Conservation (phyloP, 2,113 vertebrate genomes). For the Caloenas nicobarica region DNA sequence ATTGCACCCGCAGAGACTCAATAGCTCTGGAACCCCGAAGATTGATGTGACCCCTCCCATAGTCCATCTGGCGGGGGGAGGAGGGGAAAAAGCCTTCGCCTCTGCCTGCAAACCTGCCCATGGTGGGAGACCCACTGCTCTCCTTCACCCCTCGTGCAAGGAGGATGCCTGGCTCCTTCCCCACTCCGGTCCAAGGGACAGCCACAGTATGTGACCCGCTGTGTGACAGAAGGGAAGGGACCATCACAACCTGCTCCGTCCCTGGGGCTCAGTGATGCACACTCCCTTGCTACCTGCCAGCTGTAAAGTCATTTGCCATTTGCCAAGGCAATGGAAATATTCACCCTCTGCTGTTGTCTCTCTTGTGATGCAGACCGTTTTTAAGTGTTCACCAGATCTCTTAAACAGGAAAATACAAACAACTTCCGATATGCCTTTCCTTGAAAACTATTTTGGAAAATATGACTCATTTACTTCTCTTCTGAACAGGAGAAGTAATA, state of each 20-base stretch:
- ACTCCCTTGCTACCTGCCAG: not conserved
- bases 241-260: not conserved
- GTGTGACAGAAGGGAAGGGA: not conserved
- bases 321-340: not conserved
- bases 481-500: slow-evolving; percentile 46
- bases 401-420: not conserved
- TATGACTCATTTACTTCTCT: slow-evolving; percentile 24
- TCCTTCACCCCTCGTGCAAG: no score
- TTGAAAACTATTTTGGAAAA: slow-evolving; percentile 21
- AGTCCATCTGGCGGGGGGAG: fast-evolving
- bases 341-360: not conserved
- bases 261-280: fast-evolving
- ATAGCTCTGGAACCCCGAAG: fast-evolving
- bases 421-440: not conserved
- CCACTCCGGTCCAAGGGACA: no score
- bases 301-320: not conserved
- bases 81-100: not conserved
- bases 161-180: no score
- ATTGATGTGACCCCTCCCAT: fast-evolving
- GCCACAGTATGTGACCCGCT: no score
- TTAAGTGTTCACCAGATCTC: not conserved
- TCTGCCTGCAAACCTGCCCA: no score
- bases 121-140: no score
- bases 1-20: not conserved
- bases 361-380: not conserved